Percentiles rank a stretch among this genome's conserved stretches.
Evolutionary conservation across 53 echinoderm and acorn worm genomes (phyloP).

Genomic region (Luidia sarsii): DNA sequence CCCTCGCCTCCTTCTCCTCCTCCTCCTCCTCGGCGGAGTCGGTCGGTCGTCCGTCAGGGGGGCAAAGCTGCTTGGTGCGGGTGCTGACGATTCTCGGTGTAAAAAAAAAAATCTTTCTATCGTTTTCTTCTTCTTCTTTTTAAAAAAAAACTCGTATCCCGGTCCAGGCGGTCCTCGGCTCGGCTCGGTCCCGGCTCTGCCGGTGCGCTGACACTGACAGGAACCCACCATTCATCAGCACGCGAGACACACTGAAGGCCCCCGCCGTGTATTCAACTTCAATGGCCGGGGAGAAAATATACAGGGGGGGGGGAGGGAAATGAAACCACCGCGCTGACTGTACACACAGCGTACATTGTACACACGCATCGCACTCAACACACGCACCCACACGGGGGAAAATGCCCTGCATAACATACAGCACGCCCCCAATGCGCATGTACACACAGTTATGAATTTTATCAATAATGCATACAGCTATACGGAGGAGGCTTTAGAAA

Average conservation of each 20-base stretch:
- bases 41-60: conserved; percentile 35
- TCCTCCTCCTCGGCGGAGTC: conserved; percentile 27
- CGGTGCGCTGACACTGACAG: conserved; percentile 56
- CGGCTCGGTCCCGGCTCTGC: no score
- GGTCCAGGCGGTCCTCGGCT: conserved; percentile 24
- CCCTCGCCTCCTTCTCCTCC: not conserved
- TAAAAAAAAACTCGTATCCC: conserved; percentile 74
- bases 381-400: conserved; percentile 13
- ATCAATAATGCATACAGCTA: conserved; percentile 96
- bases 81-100: no score
- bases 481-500: no score
- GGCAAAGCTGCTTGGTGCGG: conserved; percentile 48
- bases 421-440: conserved; percentile 94
- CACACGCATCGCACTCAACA: not conserved
- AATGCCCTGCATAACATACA: conserved; percentile 61
- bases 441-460: conserved; percentile 91
- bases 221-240: conserved; percentile 65
- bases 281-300: conserved; percentile 56
- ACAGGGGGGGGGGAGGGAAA: no score
- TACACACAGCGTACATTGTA: not conserved
- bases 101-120: no score
- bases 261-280: conserved; percentile 62
- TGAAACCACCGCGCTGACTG: conserved; percentile 40
- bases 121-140: no score
- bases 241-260: conserved; percentile 29